Conservation (phyloP, 2,113 vertebrate species). For the Cisticola juncidis region DNA sequence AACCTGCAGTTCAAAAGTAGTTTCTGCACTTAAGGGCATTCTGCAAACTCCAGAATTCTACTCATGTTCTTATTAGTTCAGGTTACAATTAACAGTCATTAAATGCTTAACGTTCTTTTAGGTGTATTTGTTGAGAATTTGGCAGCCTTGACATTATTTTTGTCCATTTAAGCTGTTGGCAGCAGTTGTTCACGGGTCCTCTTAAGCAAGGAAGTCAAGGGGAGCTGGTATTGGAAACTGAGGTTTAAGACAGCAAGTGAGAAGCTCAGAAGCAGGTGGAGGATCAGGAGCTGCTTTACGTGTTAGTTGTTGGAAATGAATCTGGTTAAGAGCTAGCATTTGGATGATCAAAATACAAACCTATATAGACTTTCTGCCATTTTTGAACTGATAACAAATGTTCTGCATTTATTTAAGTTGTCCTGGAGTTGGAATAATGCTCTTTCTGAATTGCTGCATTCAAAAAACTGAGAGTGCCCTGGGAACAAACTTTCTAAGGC, state of each 20-base stretch:
- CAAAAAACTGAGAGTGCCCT: neutral
- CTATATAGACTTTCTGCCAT: neutral
- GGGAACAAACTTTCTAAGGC: neutral
- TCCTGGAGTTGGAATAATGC: neutral
- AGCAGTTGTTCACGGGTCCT: neutral
- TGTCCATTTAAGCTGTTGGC: neutral
- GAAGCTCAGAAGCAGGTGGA: neutral
- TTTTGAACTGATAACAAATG: neutral
- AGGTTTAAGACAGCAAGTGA: neutral
- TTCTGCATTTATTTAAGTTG: neutral
- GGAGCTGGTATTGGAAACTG: neutral
- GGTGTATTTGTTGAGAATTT: neutral
- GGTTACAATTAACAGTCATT: neutral
- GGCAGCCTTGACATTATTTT: neutral
- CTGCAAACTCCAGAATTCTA: neutral
- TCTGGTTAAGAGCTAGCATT: neutral
- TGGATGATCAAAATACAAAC: neutral
- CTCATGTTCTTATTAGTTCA: fast-evolving
- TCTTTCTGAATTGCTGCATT: neutral
- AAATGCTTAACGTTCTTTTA: neutral
- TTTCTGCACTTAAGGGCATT: neutral
- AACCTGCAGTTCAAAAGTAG: neutral
- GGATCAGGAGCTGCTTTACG: neutral
- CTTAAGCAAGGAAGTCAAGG: neutral
- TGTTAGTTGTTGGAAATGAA: neutral